A percentile compares a stretch with the other conserved stretches of the same genome.
phyloP scores from a whole-genome alignment of 2,797 vertebrate species.

The Bovichtus variegatus region DNA sequence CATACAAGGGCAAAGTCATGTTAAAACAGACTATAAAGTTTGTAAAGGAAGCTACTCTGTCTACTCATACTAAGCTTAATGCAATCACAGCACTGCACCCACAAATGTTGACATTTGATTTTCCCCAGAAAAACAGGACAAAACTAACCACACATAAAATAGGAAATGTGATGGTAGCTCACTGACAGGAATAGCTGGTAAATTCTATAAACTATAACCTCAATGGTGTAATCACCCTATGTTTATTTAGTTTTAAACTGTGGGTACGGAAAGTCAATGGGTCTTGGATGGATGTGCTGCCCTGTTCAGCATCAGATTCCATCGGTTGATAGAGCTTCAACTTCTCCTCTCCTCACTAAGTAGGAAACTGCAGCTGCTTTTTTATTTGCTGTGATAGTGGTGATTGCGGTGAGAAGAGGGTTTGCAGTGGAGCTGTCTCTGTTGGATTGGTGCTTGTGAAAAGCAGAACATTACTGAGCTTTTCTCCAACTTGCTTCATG shows the following conservation, averaged over 20 bases:
- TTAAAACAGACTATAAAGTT: neutral
- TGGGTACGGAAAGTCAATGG: neutral
- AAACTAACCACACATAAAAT: neutral
- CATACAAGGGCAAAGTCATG: neutral
- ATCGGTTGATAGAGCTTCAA: neutral
- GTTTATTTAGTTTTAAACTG: neutral
- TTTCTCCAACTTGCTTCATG: too few relatives aligned
- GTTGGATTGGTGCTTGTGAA: too few relatives aligned
- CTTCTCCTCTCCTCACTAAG: neutral
- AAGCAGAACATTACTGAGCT: too few relatives aligned
- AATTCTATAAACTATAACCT: neutral
- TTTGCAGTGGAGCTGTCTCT: too few relatives aligned
- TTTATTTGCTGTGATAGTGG: too few relatives aligned
- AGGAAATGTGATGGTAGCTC: neutral
- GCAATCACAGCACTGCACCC: neutral
- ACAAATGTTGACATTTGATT: neutral
- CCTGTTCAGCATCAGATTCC: neutral
- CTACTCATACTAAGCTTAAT: neutral
- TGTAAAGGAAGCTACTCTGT: neutral
- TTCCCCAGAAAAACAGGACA: neutral
- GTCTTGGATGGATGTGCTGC: neutral
- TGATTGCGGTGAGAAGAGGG: too few relatives aligned
- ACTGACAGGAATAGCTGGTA: neutral
- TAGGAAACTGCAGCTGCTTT: neutral
- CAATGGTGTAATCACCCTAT: neutral